These are phyloP conservation scores for Drosophila murphyi DNA, from an alignment of 1,140 invertebrate genomes.

Conservation along the genomic window DNA sequence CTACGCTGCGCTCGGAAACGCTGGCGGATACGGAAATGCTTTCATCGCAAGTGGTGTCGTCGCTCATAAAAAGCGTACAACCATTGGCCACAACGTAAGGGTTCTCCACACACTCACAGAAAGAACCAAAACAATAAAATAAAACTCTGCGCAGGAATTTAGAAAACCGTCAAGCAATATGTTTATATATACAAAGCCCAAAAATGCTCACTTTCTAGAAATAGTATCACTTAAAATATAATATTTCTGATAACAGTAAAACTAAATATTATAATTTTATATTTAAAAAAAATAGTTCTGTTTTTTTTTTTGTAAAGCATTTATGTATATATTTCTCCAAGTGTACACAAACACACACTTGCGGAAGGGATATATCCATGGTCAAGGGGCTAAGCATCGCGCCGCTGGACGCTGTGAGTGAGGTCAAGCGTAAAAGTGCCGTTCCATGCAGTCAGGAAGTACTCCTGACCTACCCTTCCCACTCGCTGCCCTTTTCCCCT, in stretches of 20 bases:
- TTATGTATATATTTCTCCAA: not conserved
- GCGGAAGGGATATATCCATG: conserved; percentile 33
- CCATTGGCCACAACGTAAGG: conserved; percentile 27
- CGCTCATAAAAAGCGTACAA: conserved; percentile 68
- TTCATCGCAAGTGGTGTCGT: conserved; percentile 76
- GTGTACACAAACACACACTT: conserved; percentile 13
- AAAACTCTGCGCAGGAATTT: no score
- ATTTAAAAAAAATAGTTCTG: no score
- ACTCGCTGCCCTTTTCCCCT: not conserved
- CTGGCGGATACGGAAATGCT: conserved; percentile 78
- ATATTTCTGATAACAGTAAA: no score
- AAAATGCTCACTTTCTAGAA: no score
- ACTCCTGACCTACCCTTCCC: conserved; percentile 42
- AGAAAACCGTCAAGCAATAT: no score
- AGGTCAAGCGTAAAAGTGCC: conserved; percentile 78
- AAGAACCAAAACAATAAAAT: conserved; percentile 1
- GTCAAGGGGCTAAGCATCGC: conserved; percentile 75
- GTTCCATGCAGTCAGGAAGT: conserved; percentile 64
- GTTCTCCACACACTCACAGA: conserved; percentile 4
- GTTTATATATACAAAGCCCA: no score
- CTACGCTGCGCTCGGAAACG: conserved; percentile 37
- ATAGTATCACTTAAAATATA: no score
- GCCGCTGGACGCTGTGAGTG: conserved; percentile 52
- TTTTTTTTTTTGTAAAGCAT: not conserved
- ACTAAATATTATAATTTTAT: no score